Percentiles rank a stretch among this genome's conserved stretches.
Conservation (phyloP, 2,888 invertebrate species). For the Hirtodrosophila histrioides region DNA sequence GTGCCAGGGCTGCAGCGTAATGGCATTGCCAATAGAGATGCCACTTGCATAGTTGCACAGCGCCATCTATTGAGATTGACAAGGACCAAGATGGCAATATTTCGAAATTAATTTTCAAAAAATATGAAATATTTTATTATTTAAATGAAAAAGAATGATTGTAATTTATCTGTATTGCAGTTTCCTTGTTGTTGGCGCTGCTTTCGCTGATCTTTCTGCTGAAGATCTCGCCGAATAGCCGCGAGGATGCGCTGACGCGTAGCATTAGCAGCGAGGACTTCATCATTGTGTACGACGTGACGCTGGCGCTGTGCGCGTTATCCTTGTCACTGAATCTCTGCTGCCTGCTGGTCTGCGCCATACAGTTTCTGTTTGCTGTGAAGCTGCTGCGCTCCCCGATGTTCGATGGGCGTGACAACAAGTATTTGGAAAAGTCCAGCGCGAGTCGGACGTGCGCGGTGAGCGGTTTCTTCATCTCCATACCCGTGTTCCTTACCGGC, state of each 20-base stretch:
- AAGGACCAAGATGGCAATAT: too few relatives aligned
- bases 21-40: too few relatives aligned
- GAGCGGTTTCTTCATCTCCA: conserved; percentile 96
- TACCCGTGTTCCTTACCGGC: conserved; percentile 96
- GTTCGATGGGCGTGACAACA: conserved; percentile 91
- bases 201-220: conserved; percentile 93
- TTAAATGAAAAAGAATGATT: too few relatives aligned
- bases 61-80: too few relatives aligned
- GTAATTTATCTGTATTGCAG: conserved; percentile 78
- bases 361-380: conserved; percentile 96
- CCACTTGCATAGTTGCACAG: too few relatives aligned
- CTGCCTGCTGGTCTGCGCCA: conserved; percentile 96
- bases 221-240: conserved; percentile 89
- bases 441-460: conserved; percentile 95
- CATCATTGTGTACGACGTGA: conserved; percentile 95
- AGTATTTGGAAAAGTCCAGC: conserved; percentile 96
- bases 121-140: too few relatives aligned
- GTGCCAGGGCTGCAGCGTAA: too few relatives aligned
- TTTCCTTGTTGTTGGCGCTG: conserved; percentile 92
- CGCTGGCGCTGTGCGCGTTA: conserved; percentile 94
- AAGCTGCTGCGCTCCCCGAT: conserved; percentile 94
- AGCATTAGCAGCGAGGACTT: conserved; percentile 90
- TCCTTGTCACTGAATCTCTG: conserved; percentile 95
- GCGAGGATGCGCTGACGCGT: conserved; percentile 83
- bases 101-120: too few relatives aligned